Evolutionary conservation across 2,888 invertebrate species (phyloP).

Genomic region (Caenorhabditis auriculariae): DNA sequence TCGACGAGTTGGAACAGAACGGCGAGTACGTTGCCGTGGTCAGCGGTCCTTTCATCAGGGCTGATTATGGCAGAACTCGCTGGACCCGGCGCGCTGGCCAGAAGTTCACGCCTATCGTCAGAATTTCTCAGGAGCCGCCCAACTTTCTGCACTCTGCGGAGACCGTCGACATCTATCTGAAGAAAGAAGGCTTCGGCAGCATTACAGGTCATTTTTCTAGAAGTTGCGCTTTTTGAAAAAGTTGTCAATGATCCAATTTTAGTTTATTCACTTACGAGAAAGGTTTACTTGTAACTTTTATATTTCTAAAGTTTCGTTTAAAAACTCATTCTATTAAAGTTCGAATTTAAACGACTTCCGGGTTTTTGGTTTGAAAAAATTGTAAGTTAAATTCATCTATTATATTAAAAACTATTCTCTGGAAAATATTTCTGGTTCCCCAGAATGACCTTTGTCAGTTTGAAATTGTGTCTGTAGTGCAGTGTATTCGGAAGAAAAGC

Average conservation of each 20-base stretch:
- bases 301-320: not conserved
- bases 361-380: too few species aligned
- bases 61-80: constrained; percentile 29
- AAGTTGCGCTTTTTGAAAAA: not conserved
- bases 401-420: too few species aligned
- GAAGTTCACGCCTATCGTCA: constrained; percentile 29
- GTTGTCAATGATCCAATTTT: not conserved
- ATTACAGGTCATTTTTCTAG: constrained; percentile 25
- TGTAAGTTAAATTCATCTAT: too few species aligned
- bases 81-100: constrained; percentile 19
- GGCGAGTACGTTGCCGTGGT: constrained; percentile 51
- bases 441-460: too few species aligned
- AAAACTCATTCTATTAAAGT: too few species aligned
- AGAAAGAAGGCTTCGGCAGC: constrained; percentile 41
- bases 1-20: constrained; percentile 39
- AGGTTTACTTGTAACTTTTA: not conserved
- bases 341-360: too few species aligned
- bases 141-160: constrained; percentile 39
- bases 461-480: too few species aligned
- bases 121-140: constrained; percentile 13
- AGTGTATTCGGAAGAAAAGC: too few species aligned
- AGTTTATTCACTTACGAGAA: not conserved
- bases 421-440: too few species aligned
- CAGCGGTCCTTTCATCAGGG: constrained; percentile 29
- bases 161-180: constrained; percentile 43